A percentile compares a stretch with the other conserved stretches of the same genome.
phyloP scores from a whole-genome alignment of 2,113 vertebrate genomes.

The Quiscalus mexicanus region DNA sequence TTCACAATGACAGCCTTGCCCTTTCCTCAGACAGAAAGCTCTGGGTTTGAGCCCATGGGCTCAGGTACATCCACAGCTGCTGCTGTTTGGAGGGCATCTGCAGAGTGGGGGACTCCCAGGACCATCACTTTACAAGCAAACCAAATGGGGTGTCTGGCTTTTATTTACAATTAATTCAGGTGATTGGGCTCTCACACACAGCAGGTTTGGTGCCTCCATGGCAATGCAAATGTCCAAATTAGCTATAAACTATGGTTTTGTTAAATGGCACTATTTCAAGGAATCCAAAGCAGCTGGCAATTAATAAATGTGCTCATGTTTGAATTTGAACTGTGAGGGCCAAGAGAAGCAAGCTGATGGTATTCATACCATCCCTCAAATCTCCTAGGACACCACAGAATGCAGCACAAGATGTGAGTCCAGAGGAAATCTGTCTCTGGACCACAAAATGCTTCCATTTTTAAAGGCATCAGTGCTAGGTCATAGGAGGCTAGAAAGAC shows the following conservation, averaged over 20 bases:
- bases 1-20: background rate
- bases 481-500: background rate
- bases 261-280: background rate
- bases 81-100: background rate
- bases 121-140: background rate
- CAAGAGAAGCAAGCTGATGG: background rate
- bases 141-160: background rate
- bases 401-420: background rate
- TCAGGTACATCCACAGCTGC: background rate
- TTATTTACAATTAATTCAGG: background rate
- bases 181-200: background rate
- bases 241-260: background rate
- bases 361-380: background rate
- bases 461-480: background rate
- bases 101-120: background rate
- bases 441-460: background rate
- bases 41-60: fast-evolving
- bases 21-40: background rate
- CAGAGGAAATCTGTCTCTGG: background rate
- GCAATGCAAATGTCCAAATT: background rate
- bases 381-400: background rate
- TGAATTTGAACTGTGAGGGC: background rate
- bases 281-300: background rate
- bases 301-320: background rate
- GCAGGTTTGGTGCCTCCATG: background rate